phyloP scores from a whole-genome alignment of 1,140 invertebrate species.

The Ephestia elutella region DNA sequence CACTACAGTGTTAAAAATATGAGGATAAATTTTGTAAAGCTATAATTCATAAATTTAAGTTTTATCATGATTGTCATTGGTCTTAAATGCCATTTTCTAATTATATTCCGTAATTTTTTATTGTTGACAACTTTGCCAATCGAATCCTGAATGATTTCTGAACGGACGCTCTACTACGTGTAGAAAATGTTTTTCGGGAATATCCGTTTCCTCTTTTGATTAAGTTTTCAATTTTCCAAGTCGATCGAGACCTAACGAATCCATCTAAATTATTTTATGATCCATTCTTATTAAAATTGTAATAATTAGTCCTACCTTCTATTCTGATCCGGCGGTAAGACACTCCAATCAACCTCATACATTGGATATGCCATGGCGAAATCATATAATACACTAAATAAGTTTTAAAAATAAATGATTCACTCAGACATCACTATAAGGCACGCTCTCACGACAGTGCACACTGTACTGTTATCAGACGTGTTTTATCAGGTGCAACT shows the following conservation, averaged over 20 bases:
- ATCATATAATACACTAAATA: constrained; percentile 35
- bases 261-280: background rate
- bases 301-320: constrained; percentile 78
- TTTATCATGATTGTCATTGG: background rate
- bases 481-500: constrained; percentile 70
- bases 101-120: background rate
- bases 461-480: constrained; percentile 67
- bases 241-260: no score
- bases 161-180: constrained; percentile 45
- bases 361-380: constrained; percentile 65
- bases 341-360: constrained; percentile 87
- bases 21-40: background rate
- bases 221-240: constrained; percentile 6
- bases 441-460: constrained; percentile 52
- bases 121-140: background rate
- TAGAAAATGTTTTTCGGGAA: constrained; percentile 23
- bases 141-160: constrained; percentile 16
- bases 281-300: background rate
- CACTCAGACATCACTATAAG: constrained; percentile 59
- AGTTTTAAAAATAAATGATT: constrained; percentile 30
- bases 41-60: no score
- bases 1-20: constrained; percentile 14
- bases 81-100: background rate
- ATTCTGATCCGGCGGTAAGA: constrained; percentile 86
- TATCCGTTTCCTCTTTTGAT: constrained; percentile 19